phyloP scores from a whole-genome alignment of 92 coral and sea anemone genomes.

The Palythoa caribaeorum region DNA sequence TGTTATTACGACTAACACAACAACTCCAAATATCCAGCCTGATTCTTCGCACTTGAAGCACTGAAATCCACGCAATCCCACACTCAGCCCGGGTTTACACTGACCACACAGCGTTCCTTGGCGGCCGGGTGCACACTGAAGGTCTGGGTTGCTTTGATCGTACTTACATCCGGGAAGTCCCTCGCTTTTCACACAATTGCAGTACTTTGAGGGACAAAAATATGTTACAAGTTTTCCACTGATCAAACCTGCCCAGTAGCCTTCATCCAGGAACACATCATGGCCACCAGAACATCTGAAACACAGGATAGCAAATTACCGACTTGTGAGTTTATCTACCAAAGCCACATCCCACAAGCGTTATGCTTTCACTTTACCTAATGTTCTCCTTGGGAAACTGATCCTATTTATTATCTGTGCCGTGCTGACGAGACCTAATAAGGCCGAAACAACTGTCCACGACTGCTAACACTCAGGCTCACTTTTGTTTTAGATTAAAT shows the following conservation, averaged over 20 bases:
- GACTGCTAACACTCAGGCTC: no score
- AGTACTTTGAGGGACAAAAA: conserved; percentile 86
- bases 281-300: conserved; percentile 67
- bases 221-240: conserved; percentile 79
- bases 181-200: conserved; percentile 63
- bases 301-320: not conserved
- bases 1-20: conserved; percentile 62
- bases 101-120: conserved; percentile 88
- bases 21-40: conserved; percentile 75
- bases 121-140: conserved; percentile 79
- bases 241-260: conserved; percentile 89
- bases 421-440: no score
- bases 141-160: conserved; percentile 61
- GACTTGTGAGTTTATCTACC: no score
- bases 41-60: conserved; percentile 68
- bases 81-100: conserved; percentile 76
- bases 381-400: no score
- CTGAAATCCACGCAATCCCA: conserved; percentile 71
- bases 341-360: no score
- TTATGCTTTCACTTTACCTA: no score
- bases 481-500: no score
- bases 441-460: no score
- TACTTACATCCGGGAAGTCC: conserved; percentile 77
- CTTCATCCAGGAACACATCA: conserved; percentile 76
- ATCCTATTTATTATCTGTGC: no score